Conservation (phyloP, 2,797 vertebrate species). For the Parauchenoglanis punctatus region DNA sequence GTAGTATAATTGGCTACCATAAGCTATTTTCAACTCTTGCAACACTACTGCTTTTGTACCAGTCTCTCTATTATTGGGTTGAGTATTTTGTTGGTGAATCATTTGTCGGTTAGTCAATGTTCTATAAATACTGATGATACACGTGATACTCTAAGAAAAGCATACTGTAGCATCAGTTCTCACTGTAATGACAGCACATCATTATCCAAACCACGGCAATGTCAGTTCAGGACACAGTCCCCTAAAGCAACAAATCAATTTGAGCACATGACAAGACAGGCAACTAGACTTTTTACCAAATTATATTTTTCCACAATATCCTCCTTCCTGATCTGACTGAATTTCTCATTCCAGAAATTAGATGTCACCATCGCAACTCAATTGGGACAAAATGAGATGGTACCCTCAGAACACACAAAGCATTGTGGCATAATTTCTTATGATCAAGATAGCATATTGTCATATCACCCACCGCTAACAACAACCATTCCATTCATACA, state of each 20-base stretch:
- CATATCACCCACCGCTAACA: neutral
- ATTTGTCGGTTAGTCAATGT: neutral
- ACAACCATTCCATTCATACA: slow-evolving; percentile 14
- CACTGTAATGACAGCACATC: neutral
- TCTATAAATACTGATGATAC: neutral
- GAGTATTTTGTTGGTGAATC: slow-evolving; percentile 1
- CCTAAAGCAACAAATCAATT: slow-evolving; percentile 30
- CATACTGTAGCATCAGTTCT: neutral
- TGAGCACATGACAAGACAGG: slow-evolving; percentile 38
- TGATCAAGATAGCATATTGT: slow-evolving; percentile 5
- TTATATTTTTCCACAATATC: neutral
- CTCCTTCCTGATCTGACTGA: neutral
- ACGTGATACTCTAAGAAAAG: neutral
- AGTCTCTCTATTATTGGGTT: neutral
- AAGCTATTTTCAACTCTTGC: neutral
- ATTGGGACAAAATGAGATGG: neutral
- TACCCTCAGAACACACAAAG: neutral
- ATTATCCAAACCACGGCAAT: slow-evolving; percentile 21
- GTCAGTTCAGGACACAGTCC: slow-evolving; percentile 28
- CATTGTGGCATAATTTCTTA: neutral
- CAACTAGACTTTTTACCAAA: neutral
- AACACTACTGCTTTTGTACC: slow-evolving; percentile 2
- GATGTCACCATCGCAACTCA: neutral
- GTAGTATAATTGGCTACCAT: neutral
- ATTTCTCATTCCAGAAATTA: neutral